Evolutionary conservation across 2,888 invertebrate species (phyloP), one percentile per base, ranked within the genome.

Genomic region (Lomographa bimaculata): DNA sequence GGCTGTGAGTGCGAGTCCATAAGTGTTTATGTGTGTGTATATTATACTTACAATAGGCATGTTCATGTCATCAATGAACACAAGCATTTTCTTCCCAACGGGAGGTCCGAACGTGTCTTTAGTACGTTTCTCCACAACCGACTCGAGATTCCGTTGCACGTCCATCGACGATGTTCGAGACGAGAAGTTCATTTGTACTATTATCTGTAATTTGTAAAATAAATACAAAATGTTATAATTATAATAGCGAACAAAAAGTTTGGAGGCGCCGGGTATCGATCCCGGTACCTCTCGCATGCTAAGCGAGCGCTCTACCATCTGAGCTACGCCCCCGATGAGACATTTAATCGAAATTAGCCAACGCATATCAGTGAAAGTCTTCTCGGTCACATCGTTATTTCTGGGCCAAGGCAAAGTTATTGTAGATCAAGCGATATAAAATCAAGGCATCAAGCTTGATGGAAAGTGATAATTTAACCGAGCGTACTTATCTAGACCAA

Each of bases 51-150:
- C 87, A 43, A 85, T 83, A 16, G 98, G 97, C 97, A 97, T 97
- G 71, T 97, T 97, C 94, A 98, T 94, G 68, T 98, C 97, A 67
- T 98, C 98, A 52, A 98, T 94, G 68, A 98, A 98, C 50, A 96
- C 92, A 18, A 97, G 91, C 71, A 98, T 91, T 64, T 95, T 94
- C 81, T 97, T 98, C 16, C 97, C 97, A 41, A 95, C 91, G 0
- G 97, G 95, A 17, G 98, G 98, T 0, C 97, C 97, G 67, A 94
- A 97, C 2, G 94, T 93, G 68, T 97, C 96, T 72, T 97, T 96
- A 0, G 97, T 97, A 38, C 97, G 90, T 71, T 97, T 97, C 72
- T 97, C 97, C 0, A 98, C 94, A 0, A 93, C 93, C 0, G 96
- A 94, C 79, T 98, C 97, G 53, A 98, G 83, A 68, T 94, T 96